These are phyloP conservation scores for silkworm (Bombyx mori) DNA, from an alignment of 1,140 invertebrate genomes.

Conservation along the genomic window DNA sequence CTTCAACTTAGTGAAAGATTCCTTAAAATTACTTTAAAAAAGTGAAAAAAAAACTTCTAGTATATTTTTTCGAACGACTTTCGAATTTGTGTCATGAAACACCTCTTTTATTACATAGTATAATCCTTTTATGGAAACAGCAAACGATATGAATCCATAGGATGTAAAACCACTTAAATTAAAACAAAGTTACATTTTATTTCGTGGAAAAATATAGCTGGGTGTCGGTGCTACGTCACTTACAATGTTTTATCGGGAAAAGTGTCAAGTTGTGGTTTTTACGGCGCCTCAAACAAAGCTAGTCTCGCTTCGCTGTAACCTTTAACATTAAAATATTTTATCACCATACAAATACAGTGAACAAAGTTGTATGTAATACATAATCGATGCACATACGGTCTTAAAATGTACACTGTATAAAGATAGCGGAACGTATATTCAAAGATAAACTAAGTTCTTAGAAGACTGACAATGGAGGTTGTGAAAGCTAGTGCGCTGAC, in stretches of 20 bases:
- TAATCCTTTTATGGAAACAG: too few relatives aligned
- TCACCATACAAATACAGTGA: slow-evolving; percentile 5
- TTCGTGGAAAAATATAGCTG: too few relatives aligned
- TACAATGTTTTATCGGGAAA: slow-evolving; percentile 54
- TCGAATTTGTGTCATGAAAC: too few relatives aligned
- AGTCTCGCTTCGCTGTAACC: slow-evolving; percentile 46
- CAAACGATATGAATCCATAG: too few relatives aligned
- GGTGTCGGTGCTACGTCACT: slow-evolving; percentile 9
- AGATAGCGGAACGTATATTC: slow-evolving; percentile 1
- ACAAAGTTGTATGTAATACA: not conserved
- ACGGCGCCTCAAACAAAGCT: slow-evolving; percentile 40
- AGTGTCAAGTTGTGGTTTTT: slow-evolving; percentile 47
- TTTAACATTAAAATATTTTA: slow-evolving; percentile 45
- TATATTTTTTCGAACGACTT: too few relatives aligned
- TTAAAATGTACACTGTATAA: not conserved
- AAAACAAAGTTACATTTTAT: slow-evolving; percentile 5
- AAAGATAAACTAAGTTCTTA: not conserved
- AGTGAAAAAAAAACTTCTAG: too few relatives aligned
- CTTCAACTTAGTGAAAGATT: too few relatives aligned
- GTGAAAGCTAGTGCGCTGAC: too few relatives aligned
- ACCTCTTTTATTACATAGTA: too few relatives aligned
- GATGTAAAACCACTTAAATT: slow-evolving; percentile 28
- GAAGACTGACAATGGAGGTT: too few relatives aligned
- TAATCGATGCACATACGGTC: not conserved
- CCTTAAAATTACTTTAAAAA: too few relatives aligned